A percentile compares a stretch with the other conserved stretches of the same genome.
Conservation (phyloP, 2,113 vertebrate genomes). For the Chelonoidis abingdonii region DNA sequence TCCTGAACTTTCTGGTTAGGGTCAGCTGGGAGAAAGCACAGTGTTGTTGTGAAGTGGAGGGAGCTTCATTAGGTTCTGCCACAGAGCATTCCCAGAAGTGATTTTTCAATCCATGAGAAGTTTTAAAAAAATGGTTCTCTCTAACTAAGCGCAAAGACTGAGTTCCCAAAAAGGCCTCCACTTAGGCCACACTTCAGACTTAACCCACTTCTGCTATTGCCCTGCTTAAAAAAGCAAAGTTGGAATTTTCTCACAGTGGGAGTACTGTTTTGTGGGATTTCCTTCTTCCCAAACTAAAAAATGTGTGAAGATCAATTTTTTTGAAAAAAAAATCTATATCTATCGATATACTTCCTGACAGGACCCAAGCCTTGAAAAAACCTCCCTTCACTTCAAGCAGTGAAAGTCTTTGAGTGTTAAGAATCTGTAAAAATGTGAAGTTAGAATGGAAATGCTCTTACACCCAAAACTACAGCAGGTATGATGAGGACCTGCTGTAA, state of each 20-base stretch:
- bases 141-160: neutral
- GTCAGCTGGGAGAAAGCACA: neutral
- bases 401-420: neutral
- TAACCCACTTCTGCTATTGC: neutral
- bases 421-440: neutral
- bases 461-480: neutral
- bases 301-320: neutral
- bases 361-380: neutral
- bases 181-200: neutral
- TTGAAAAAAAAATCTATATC: no score
- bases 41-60: neutral
- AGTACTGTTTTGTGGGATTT: neutral
- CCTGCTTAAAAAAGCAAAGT: neutral
- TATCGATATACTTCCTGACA: neutral
- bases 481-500: neutral
- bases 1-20: neutral
- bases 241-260: neutral
- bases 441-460: neutral
- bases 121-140: neutral
- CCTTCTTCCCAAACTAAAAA: neutral
- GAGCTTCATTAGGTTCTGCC: neutral
- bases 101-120: neutral
- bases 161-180: neutral
- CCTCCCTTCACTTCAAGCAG: rapidly evolving
- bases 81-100: neutral